A percentile compares a stretch with the other conserved stretches of the same genome.
phyloP scores from a whole-genome alignment of 2,888 invertebrate genomes.

The Exocentrus adspersus region DNA sequence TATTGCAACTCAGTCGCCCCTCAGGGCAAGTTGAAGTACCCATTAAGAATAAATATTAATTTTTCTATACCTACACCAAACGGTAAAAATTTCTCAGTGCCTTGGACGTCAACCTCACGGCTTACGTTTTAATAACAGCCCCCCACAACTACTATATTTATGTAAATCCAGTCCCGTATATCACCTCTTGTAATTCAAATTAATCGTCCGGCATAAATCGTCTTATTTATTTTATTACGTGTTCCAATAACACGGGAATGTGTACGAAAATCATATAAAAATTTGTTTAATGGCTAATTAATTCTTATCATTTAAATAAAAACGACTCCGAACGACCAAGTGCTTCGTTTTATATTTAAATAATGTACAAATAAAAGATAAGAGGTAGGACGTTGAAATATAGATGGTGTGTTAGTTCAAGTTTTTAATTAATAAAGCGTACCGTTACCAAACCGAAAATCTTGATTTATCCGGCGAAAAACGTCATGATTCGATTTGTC shows the following conservation, averaged over 20 bases:
- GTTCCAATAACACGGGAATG: not conserved
- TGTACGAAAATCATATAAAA: not conserved
- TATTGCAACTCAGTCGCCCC: not conserved
- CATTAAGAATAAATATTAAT: no score
- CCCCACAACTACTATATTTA: not conserved
- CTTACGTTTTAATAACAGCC: not conserved
- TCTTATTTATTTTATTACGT: constrained; percentile 9
- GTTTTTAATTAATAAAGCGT: no score
- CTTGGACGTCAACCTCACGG: no score
- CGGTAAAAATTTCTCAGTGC: no score
- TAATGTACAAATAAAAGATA: not conserved
- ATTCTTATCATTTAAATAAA: not conserved
- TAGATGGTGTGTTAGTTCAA: not conserved
- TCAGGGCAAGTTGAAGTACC: not conserved
- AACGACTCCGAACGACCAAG: not conserved
- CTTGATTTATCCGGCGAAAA: no score
- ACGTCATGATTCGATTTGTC: no score
- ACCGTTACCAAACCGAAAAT: no score
- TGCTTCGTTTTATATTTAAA: not conserved
- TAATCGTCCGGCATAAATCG: not conserved
- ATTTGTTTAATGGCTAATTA: not conserved
- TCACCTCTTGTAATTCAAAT: not conserved
- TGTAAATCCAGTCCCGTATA: not conserved
- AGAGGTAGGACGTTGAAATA: not conserved
- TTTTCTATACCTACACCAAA: no score